Evolutionary conservation across 2,797 vertebrate genomes (phyloP).

Genomic region (Chrysocyon brachyurus): DNA sequence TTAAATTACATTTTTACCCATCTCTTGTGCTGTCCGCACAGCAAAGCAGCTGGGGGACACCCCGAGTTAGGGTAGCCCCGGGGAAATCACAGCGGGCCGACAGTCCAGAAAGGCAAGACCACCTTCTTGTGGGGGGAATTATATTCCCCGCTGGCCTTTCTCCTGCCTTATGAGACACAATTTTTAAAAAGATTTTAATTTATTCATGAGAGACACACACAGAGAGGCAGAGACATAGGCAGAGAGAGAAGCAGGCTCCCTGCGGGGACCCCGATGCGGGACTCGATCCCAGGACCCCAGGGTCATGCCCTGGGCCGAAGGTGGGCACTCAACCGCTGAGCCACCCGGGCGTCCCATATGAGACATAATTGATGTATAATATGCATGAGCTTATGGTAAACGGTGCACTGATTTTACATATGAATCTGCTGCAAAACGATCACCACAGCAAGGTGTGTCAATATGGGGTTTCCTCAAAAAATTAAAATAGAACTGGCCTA

Average conservation of each 20-base stretch:
- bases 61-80: background rate
- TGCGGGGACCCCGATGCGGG: no score
- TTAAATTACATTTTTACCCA: rapidly evolving
- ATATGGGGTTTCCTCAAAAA: background rate
- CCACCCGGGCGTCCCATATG: no score
- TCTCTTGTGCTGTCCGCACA: background rate
- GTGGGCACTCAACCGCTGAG: no score
- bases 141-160: rapidly evolving
- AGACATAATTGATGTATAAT: rapidly evolving
- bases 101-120: rapidly evolving
- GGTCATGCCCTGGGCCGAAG: no score
- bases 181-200: no score
- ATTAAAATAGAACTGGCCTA: rapidly evolving
- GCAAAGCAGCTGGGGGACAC: background rate
- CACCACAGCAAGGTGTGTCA: rapidly evolving
- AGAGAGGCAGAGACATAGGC: no score
- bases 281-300: no score
- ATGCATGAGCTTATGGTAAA: rapidly evolving
- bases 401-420: rapidly evolving
- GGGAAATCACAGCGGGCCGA: rapidly evolving
- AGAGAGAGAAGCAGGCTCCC: no score
- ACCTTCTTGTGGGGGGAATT: rapidly evolving
- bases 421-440: rapidly evolving
- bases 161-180: rapidly evolving
- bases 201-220: no score